These are phyloP conservation scores for Psilanteris sp. DNA, from an alignment of 1,140 invertebrate genomes.

Conservation along the genomic window DNA sequence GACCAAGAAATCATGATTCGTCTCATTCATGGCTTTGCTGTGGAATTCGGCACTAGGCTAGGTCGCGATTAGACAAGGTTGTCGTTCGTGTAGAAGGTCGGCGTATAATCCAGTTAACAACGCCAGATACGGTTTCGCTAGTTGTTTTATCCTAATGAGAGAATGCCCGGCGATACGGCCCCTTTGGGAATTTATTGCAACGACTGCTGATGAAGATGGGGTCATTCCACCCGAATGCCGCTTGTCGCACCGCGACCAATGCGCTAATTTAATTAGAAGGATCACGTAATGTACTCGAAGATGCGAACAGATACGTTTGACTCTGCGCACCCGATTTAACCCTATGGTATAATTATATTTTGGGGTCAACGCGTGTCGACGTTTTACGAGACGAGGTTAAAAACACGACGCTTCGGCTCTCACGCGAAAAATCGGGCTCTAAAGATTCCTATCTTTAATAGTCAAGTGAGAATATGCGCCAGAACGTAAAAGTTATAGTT, in stretches of 20 bases:
- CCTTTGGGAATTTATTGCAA: constrained; percentile 72
- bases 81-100: constrained; percentile 58
- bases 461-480: constrained; percentile 11
- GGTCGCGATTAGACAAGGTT: constrained; percentile 60
- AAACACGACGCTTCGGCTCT: constrained; percentile 3
- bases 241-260: constrained; percentile 66
- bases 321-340: constrained; percentile 23
- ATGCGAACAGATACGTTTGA: constrained; percentile 13
- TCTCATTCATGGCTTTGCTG: constrained; percentile 33
- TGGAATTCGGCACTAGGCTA: constrained; percentile 28
- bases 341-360: constrained; percentile 29
- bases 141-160: constrained; percentile 78
- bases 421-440: constrained; percentile 16
- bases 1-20: constrained; percentile 56
- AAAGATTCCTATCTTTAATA: constrained; percentile 41
- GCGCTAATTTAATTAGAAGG: constrained; percentile 76
- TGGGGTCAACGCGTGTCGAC: constrained; percentile 31
- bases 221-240: constrained; percentile 65
- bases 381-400: constrained; percentile 27
- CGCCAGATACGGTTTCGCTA: constrained; percentile 58
- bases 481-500: constrained; percentile 29
- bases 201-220: constrained; percentile 71
- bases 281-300: constrained; percentile 50
- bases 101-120: constrained; percentile 72
- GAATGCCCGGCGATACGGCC: constrained; percentile 68